A percentile compares a stretch with the other conserved stretches of the same genome.
phyloP scores from a whole-genome alignment of 2,113 vertebrate species.

The Anolis carolinensis region DNA sequence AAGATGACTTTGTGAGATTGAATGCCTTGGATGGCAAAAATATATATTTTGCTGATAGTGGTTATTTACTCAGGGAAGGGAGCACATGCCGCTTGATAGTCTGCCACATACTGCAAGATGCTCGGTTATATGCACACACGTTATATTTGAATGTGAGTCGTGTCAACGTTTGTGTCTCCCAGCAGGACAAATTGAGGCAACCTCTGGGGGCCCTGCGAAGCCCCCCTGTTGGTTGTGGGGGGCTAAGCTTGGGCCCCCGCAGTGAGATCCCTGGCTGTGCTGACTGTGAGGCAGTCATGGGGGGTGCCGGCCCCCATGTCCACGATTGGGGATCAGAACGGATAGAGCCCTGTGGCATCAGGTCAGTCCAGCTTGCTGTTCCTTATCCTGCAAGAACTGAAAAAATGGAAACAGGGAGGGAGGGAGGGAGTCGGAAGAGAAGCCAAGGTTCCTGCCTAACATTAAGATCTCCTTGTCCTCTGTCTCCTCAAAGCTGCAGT shows the following conservation, averaged over 20 bases:
- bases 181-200: conserved; percentile 29
- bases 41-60: neutral
- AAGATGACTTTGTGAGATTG: too few species aligned
- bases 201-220: conserved; percentile 9
- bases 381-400: neutral
- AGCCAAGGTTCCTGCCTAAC: neutral
- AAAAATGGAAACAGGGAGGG: neutral
- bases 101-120: neutral
- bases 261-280: conserved; percentile 40
- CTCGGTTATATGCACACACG: neutral
- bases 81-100: neutral
- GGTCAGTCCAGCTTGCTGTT: neutral
- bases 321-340: conserved; percentile 32
- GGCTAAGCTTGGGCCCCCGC: conserved; percentile 27
- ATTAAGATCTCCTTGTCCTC: neutral
- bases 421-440: neutral
- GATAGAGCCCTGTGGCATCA: conserved; percentile 35
- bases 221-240: conserved; percentile 32
- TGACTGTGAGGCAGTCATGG: conserved; percentile 31
- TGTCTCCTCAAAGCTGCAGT: conserved; percentile 18
- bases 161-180: conserved; percentile 4
- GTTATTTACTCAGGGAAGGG: neutral
- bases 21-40: neutral
- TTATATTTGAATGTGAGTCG: neutral
- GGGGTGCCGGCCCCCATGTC: conserved; percentile 34